Conservation (phyloP, 2,797 vertebrate species). For the Danio choprae region DNA sequence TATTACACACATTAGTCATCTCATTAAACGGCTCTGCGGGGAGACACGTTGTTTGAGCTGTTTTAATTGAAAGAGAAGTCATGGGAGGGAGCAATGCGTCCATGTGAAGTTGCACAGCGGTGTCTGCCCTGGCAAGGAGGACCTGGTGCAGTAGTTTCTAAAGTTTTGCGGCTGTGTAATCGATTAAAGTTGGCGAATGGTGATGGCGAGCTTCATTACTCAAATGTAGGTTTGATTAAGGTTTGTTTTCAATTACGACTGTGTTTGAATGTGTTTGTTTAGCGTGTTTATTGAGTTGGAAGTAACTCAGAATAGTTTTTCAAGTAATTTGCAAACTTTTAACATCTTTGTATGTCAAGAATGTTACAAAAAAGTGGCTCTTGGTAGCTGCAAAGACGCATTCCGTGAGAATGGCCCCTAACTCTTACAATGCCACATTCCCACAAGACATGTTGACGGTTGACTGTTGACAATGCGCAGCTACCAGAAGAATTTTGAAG, state of each 20-base stretch:
- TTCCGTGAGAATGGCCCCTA: no score
- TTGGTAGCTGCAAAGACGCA: no score
- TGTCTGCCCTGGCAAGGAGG: not conserved
- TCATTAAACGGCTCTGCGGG: conserved; percentile 56
- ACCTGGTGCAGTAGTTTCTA: not conserved
- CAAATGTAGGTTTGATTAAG: conserved; percentile 50
- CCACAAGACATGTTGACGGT: no score
- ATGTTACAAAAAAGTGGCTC: no score
- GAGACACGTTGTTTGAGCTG: conserved; percentile 42
- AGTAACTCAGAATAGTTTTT: no score
- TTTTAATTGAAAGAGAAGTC: conserved; percentile 62
- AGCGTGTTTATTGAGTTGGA: no score
- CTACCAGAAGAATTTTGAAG: no score
- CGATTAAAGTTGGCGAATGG: not conserved
- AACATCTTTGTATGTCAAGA: no score
- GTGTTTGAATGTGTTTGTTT: conserved; percentile 37
- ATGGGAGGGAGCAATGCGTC: conserved; percentile 34
- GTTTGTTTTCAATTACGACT: conserved; percentile 10
- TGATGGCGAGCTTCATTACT: conserved; percentile 45
- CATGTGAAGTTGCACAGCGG: conserved; percentile 17
- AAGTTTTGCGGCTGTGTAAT: conserved; percentile 24
- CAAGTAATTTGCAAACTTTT: no score
- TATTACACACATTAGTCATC: conserved; percentile 59
- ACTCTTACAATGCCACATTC: no score
- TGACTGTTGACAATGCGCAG: no score